These are phyloP conservation scores for Psilopsiagon aurifrons DNA, from an alignment of 2,113 vertebrate species.

Conservation along the genomic window DNA sequence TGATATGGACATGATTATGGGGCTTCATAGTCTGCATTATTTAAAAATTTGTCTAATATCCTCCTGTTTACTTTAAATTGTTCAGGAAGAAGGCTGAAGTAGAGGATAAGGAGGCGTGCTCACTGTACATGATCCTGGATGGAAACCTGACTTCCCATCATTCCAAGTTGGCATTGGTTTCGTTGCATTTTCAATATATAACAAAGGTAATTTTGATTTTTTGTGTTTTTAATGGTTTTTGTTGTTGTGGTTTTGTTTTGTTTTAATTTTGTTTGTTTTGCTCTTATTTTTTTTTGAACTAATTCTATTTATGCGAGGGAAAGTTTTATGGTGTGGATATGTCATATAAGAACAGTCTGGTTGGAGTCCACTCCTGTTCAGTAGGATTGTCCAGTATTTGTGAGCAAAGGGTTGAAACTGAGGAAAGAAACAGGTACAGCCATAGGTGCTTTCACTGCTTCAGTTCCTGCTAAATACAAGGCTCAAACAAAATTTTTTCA, in stretches of 20 bases:
- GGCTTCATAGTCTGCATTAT: neutral
- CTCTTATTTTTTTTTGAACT: neutral
- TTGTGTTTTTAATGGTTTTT: neutral
- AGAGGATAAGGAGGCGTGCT: neutral
- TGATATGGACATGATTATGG: neutral
- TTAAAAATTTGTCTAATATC: neutral
- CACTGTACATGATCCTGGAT: neutral
- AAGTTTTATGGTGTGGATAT: neutral
- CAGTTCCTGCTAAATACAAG: neutral
- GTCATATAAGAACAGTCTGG: neutral
- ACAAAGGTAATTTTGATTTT: neutral
- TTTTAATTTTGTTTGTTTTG: neutral
- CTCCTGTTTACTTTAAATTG: neutral
- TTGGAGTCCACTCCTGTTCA: neutral
- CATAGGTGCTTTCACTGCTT: neutral
- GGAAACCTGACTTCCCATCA: neutral
- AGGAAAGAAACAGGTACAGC: neutral
- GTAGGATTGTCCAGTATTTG: neutral
- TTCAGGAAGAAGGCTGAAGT: neutral
- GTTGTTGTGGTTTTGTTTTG: neutral
- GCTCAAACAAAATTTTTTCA: neutral
- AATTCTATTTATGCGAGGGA: neutral
- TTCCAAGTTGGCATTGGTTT: neutral
- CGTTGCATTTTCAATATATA: neutral
- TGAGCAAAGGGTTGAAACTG: neutral